A percentile compares a stretch with the other conserved stretches of the same genome.
phyloP scores from a whole-genome alignment of 2,888 invertebrate species.

The Scaptomyza reducta region DNA sequence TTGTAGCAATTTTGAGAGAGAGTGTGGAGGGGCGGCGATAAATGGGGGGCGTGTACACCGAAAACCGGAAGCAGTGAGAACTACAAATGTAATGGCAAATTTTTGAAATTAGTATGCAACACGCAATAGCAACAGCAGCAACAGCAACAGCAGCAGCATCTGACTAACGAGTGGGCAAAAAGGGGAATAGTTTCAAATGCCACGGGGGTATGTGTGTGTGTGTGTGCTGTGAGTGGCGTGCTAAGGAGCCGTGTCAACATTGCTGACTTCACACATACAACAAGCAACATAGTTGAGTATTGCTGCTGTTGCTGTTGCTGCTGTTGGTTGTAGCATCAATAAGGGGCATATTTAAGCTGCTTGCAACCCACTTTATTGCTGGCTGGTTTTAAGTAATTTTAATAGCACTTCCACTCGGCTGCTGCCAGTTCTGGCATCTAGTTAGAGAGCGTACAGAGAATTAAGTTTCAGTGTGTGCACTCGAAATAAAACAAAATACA shows the following conservation, averaged over 20 bases:
- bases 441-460: constrained; percentile 5
- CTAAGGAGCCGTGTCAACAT: constrained; percentile 55
- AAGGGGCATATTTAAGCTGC: constrained; percentile 75
- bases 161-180: background rate
- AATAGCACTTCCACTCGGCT: constrained; percentile 57
- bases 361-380: constrained; percentile 59
- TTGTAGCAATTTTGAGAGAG: constrained; percentile 45
- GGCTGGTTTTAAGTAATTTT: constrained; percentile 74
- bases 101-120: constrained; percentile 79
- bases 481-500: background rate
- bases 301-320: constrained; percentile 1
- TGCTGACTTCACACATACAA: constrained; percentile 19
- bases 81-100: constrained; percentile 78
- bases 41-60: background rate
- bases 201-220: constrained; percentile 8
- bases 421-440: constrained; percentile 15
- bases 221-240: constrained; percentile 29
- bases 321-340: constrained; percentile 51
- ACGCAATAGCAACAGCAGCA: constrained; percentile 47
- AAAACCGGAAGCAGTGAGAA: constrained; percentile 45
- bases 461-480: constrained; percentile 34
- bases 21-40: constrained; percentile 4
- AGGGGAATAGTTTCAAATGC: constrained; percentile 12
- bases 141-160: constrained; percentile 18
- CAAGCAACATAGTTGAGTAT: too few species aligned